Evolutionary conservation across 2,113 vertebrate species (phyloP).

Genomic region (Mormyrus lacerda): DNA sequence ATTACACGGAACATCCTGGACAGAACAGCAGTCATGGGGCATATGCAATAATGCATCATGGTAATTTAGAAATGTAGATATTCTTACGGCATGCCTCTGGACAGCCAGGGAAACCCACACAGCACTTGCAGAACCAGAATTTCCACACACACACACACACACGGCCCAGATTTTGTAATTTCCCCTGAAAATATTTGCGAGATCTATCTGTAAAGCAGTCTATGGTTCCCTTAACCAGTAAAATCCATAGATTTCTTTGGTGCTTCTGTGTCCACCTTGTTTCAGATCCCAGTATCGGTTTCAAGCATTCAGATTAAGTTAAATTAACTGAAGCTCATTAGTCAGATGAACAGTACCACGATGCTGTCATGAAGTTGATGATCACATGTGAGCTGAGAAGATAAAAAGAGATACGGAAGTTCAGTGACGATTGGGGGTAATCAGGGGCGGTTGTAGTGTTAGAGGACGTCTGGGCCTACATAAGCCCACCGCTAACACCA

Average conservation of each 20-base stretch:
- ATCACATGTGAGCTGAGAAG: background rate
- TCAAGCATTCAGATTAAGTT: background rate
- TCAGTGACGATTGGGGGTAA: background rate
- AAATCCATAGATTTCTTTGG: background rate
- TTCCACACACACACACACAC: background rate
- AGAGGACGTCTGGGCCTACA: background rate
- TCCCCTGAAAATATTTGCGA: background rate
- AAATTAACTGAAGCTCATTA: background rate
- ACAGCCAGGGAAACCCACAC: background rate
- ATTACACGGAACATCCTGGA: background rate
- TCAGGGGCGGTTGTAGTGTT: background rate
- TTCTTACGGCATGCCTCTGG: background rate
- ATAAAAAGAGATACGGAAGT: background rate
- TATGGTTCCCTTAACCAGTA: background rate
- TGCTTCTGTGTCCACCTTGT: background rate
- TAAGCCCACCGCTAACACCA: background rate
- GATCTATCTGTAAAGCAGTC: background rate
- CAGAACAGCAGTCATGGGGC: background rate
- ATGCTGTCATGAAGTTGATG: background rate
- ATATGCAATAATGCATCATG: background rate
- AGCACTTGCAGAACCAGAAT: background rate
- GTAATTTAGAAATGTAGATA: background rate
- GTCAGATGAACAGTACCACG: background rate
- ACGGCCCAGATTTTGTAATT: background rate
- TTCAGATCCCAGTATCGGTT: background rate